Evolutionary conservation across 64 coral and sea anemone species (phyloP).

Genomic region (Stylophora pistillata): DNA sequence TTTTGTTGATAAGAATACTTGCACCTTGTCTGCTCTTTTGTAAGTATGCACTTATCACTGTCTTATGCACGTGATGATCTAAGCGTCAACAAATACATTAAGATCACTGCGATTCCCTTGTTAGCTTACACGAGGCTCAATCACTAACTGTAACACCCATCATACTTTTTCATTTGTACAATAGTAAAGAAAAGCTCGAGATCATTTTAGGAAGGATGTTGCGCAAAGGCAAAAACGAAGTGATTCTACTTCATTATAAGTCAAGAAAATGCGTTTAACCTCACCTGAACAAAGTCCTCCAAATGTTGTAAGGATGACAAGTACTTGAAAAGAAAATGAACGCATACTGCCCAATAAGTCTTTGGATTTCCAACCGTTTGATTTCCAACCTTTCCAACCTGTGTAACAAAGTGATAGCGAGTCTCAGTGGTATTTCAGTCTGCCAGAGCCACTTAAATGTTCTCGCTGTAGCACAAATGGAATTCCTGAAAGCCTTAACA

Average conservation of each 20-base stretch:
- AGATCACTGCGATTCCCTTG: too few relatives aligned
- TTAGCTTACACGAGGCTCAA: too few relatives aligned
- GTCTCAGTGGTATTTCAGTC: slow-evolving; percentile 10
- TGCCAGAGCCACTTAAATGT: not conserved
- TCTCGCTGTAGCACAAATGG: not conserved
- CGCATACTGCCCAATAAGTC: not conserved
- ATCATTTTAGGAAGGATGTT: not conserved
- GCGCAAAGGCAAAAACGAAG: not conserved
- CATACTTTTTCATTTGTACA: not conserved
- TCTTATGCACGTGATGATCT: not conserved
- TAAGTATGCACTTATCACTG: not conserved
- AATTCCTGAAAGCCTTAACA: not conserved
- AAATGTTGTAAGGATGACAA: slow-evolving; percentile 23
- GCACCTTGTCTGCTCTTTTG: not conserved
- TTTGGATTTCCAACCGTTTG: slow-evolving; percentile 10
- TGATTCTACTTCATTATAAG: not conserved
- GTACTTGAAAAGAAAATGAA: not conserved
- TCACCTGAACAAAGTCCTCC: slow-evolving; percentile 22
- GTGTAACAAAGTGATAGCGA: not conserved
- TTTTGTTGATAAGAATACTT: slow-evolving; percentile 1
- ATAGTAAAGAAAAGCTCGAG: not conserved
- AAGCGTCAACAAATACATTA: not conserved
- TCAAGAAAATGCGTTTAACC: not conserved
- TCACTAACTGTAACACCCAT: too few relatives aligned
- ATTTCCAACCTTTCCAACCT: slow-evolving; percentile 24